Percentiles rank a stretch among this genome's conserved stretches.
phyloP scores from a whole-genome alignment of 2,113 vertebrate genomes.

The Eublepharis macularius region DNA sequence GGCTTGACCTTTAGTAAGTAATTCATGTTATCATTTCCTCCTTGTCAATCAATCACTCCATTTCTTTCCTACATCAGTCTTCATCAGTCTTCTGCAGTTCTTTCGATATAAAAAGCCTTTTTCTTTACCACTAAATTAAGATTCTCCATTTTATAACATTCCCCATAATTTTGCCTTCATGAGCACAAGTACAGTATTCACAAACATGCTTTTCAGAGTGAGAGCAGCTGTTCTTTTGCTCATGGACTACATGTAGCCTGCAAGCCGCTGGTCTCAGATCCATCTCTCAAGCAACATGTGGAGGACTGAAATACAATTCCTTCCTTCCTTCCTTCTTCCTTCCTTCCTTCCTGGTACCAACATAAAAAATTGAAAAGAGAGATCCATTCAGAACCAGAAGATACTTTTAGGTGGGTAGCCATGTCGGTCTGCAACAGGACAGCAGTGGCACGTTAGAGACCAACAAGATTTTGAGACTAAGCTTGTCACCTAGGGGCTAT shows the following conservation, averaged over 20 bases:
- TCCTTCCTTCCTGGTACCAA: too few relatives aligned
- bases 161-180: not conserved
- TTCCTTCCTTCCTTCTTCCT: too few relatives aligned
- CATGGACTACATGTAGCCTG: not conserved
- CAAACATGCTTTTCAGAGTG: not conserved
- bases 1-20: conserved; percentile 17
- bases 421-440: too few relatives aligned
- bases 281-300: not conserved
- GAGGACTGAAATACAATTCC: too few relatives aligned
- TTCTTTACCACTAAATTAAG: conserved; percentile 2
- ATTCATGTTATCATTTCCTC: conserved; percentile 29
- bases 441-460: too few relatives aligned
- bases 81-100: not conserved
- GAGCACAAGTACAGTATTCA: not conserved
- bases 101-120: not conserved
- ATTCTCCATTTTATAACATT: not conserved
- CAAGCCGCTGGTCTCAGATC: not conserved
- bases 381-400: too few relatives aligned
- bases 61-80: not conserved
- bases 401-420: too few relatives aligned
- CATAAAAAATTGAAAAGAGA: not conserved
- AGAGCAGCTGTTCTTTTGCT: not conserved
- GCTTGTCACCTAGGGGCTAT: too few relatives aligned
- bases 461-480: too few relatives aligned
- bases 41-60: not conserved